Conservation (phyloP, 2,797 vertebrate species). For the Sebastes hopkinsi region DNA sequence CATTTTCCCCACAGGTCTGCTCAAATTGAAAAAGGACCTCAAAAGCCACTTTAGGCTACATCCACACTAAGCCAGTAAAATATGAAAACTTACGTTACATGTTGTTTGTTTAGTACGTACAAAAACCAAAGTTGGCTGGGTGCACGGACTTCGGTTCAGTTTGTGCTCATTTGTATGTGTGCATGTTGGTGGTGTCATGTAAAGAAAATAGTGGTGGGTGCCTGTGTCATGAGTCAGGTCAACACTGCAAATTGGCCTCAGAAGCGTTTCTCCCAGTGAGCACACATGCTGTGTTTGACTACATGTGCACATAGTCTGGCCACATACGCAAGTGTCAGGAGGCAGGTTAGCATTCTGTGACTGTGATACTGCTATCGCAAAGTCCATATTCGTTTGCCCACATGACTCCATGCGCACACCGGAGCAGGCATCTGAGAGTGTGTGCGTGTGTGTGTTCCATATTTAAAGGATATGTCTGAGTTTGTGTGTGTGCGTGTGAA, state of each 20-base stretch:
- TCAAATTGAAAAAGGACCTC: no score
- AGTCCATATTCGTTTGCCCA: constrained; percentile 41
- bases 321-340: constrained; percentile 21
- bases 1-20: no score
- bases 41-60: no score
- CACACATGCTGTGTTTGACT: constrained; percentile 8
- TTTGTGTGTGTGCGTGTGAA: constrained; percentile 17
- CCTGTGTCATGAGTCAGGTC: constrained; percentile 4
- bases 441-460: constrained; percentile 31
- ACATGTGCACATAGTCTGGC: constrained; percentile 22
- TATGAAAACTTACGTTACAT: neutral
- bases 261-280: constrained; percentile 13
- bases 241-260: constrained; percentile 1
- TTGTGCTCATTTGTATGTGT: neutral
- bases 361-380: constrained; percentile 50
- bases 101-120: neutral
- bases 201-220: neutral
- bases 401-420: constrained; percentile 50
- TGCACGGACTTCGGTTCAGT: neutral
- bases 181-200: neutral
- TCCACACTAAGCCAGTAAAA: no score
- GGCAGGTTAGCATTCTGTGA: constrained; percentile 37
- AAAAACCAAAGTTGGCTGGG: neutral
- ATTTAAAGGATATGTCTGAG: constrained; percentile 49
- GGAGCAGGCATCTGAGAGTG: constrained; percentile 32